Percentiles rank a stretch among this genome's conserved stretches.
These are phyloP conservation scores for Dilophus febrilis DNA, from an alignment of 2,888 invertebrate genomes.

Conservation along the genomic window DNA sequence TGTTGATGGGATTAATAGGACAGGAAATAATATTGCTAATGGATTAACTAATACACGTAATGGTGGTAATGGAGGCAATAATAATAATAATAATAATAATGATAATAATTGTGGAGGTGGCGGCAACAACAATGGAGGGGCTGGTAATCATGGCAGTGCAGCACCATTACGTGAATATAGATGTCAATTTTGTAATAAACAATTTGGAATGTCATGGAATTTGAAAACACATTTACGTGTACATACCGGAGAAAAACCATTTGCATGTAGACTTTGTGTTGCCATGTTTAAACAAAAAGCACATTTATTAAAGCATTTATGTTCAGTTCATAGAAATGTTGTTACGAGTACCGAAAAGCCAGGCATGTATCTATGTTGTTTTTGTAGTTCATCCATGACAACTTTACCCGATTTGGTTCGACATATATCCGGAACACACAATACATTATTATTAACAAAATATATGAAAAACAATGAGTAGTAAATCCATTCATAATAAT, in stretches of 20 bases:
- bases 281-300: slow-evolving; percentile 89
- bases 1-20: too few species aligned
- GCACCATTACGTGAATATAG: slow-evolving; percentile 67
- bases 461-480: slow-evolving; percentile 51
- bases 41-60: too few species aligned
- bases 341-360: slow-evolving; percentile 67
- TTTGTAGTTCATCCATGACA: slow-evolving; percentile 72
- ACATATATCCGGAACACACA: slow-evolving; percentile 76
- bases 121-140: too few species aligned
- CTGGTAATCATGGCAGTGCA: not conserved
- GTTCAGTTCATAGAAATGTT: slow-evolving; percentile 76
- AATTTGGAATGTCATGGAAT: slow-evolving; percentile 88
- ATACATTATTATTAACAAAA: slow-evolving; percentile 71
- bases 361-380: slow-evolving; percentile 70
- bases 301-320: slow-evolving; percentile 70
- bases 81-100: not conserved
- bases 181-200: slow-evolving; percentile 78
- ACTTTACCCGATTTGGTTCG: slow-evolving; percentile 72
- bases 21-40: too few species aligned
- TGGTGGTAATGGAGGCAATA: too few species aligned
- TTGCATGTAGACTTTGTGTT: slow-evolving; percentile 73
- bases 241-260: slow-evolving; percentile 78
- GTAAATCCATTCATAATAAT: too few species aligned
- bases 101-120: not conserved
- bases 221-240: slow-evolving; percentile 75